phyloP scores from a whole-genome alignment of 2,797 vertebrate species.

The Gymnocypris eckloni region DNA sequence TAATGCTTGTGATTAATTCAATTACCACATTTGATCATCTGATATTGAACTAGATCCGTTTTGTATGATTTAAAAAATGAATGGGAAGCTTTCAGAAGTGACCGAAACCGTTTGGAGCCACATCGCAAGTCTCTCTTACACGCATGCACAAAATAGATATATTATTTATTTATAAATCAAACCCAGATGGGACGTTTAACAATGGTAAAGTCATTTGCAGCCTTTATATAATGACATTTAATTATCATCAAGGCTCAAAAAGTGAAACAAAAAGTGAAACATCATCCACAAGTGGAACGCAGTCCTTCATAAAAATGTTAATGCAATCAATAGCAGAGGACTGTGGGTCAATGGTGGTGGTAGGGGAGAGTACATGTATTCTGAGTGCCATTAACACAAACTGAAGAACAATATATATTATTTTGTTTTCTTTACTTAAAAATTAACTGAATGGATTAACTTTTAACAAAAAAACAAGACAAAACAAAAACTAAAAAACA shows the following conservation, averaged over 20 bases:
- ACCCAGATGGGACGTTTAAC: constrained; percentile 13
- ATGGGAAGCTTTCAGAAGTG: background rate
- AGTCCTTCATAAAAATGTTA: constrained; percentile 26
- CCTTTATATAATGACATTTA: constrained; percentile 1
- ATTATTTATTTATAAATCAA: constrained; percentile 32
- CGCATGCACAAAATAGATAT: background rate
- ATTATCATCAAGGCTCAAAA: background rate
- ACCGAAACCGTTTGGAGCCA: background rate
- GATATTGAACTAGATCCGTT: background rate
- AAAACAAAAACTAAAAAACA: background rate
- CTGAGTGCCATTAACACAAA: constrained; percentile 3
- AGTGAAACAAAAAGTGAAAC: constrained; percentile 1
- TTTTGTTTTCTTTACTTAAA: constrained; percentile 9
- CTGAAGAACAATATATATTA: background rate
- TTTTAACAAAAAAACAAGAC: background rate
- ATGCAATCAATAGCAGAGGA: constrained; percentile 1
- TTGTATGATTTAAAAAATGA: background rate
- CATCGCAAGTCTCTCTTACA: background rate
- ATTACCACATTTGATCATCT: background rate
- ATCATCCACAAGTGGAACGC: constrained; percentile 8
- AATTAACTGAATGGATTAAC: background rate
- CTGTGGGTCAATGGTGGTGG: background rate
- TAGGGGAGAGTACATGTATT: background rate
- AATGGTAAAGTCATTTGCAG: constrained; percentile 18
- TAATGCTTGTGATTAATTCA: background rate